Percentiles rank a stretch among this genome's conserved stretches.
Conservation (phyloP, 2,888 invertebrate species). For the Habrosyne pyritoides region DNA sequence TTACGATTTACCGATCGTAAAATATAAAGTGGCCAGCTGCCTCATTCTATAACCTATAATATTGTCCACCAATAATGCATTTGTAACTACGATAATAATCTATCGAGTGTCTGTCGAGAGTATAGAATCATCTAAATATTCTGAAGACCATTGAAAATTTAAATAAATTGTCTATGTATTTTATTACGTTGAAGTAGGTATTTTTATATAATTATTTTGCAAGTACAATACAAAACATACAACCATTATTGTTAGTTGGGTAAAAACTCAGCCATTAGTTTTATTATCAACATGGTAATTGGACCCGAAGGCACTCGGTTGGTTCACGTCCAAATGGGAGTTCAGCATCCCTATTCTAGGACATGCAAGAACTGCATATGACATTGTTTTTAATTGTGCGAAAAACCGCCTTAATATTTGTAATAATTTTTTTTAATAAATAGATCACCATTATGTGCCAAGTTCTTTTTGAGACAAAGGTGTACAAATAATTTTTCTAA, state of each 20-base stretch:
- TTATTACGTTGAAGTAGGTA: too few relatives aligned
- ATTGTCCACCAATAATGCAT: constrained; percentile 14
- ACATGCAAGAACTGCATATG: neutral
- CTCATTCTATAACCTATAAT: constrained; percentile 11
- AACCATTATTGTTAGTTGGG: constrained; percentile 9
- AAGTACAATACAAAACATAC: constrained; percentile 25
- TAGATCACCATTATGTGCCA: too few relatives aligned
- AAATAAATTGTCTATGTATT: neutral
- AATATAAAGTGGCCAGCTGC: constrained; percentile 24
- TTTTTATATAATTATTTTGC: too few relatives aligned
- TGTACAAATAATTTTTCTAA: too few relatives aligned
- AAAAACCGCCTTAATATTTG: too few relatives aligned
- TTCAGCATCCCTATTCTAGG: constrained; percentile 40
- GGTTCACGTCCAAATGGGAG: constrained; percentile 70
- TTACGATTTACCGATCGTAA: constrained; percentile 25
- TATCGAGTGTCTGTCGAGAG: neutral
- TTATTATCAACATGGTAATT: constrained; percentile 75
- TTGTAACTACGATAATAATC: neutral
- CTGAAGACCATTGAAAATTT: neutral
- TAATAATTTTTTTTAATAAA: too few relatives aligned
- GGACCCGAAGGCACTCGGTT: constrained; percentile 61
- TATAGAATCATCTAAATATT: neutral
- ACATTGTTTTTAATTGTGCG: neutral
- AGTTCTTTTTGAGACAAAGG: too few relatives aligned
- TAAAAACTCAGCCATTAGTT: constrained; percentile 44